phyloP scores from a whole-genome alignment of 2,888 invertebrate genomes.

The Gandaritis pyraliata region DNA sequence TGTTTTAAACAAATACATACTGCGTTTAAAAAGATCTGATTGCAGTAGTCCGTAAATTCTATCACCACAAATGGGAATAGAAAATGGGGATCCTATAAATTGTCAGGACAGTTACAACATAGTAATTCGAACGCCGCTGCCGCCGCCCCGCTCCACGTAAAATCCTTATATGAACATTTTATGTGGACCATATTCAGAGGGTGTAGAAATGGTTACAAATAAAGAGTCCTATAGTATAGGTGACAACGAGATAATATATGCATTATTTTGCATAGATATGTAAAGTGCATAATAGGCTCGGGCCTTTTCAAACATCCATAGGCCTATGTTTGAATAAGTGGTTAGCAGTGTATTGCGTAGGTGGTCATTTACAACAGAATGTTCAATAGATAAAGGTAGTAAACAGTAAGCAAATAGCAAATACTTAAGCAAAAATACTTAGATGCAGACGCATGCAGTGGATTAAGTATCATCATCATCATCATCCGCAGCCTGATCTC shows the following conservation, averaged over 20 bases:
- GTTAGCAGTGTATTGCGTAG: constrained; percentile 55
- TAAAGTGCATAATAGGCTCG: constrained; percentile 42
- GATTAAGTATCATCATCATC: too few relatives aligned
- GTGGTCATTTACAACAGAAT: constrained; percentile 45
- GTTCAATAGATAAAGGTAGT: too few relatives aligned
- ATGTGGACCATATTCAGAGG: constrained; percentile 33
- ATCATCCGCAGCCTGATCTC: too few relatives aligned
- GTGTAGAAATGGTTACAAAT: constrained; percentile 46
- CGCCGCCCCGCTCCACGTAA: constrained; percentile 38
- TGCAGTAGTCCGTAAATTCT: constrained; percentile 39
- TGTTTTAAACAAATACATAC: constrained; percentile 16
- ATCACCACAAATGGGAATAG: constrained; percentile 42
- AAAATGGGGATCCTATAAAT: constrained; percentile 44
- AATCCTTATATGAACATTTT: constrained; percentile 40
- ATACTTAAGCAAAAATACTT: too few relatives aligned
- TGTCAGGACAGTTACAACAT: constrained; percentile 43
- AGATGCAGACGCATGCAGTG: too few relatives aligned
- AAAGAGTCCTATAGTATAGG: constrained; percentile 42
- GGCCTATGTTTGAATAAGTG: constrained; percentile 57
- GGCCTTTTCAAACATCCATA: constrained; percentile 41
- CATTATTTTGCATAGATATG: constrained; percentile 40
- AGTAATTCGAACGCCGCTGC: constrained; percentile 37
- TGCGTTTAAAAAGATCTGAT: constrained; percentile 33
- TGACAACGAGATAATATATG: constrained; percentile 38
- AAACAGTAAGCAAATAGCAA: too few relatives aligned